Base-by-base conservation (phyloP, 2,113 vertebrate genomes). In the Halcyon senegalensis region DNA sequence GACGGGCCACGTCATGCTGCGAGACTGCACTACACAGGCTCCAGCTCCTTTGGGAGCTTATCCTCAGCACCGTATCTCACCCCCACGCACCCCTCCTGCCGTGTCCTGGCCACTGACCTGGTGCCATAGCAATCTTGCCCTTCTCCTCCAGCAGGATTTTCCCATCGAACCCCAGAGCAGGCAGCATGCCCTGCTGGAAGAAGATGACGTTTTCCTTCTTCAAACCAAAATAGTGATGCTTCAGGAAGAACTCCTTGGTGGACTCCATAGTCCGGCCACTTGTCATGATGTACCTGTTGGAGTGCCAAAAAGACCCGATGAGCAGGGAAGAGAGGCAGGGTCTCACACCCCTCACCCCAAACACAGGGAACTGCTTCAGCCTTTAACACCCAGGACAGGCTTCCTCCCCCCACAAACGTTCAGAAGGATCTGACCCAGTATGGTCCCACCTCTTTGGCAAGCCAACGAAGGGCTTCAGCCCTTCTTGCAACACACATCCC, bases 181-280 rank as follows among this genome's bases (percentile, higher is more conserved):
- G 99, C n/a, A 99, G 98, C 99, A 99, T 99, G 80, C 99, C 99
- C 95, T 99, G 99, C 97, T 99, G 99, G 88, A 99, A 99, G 96
- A 99, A 99, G 77, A 99, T 85, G 9, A 99, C 91, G 2, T 99
- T 98, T 93, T 98, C 98, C 91, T 99, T 97, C 35, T 98, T 98
- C 87, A 99, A 96, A 55, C 99, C 99, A 92, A 99, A 99, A 94
- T 99, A 98, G 41, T 87, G 97, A 93, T 99, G 98, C n/a, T 93
- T 98, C 33, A 94, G 90, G 94, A 99, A 99, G 96, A 99, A 99
- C 9, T 98, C 98, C 91, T 98, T 97, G 8, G 99, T 99, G 37
- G 98, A 98, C 28, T 98, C 98, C 99, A 99, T 99, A 11, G 99
- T 99, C 75, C 99, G 98, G 35, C 99, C 99, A 10, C 99, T 99